Base-by-base conservation (phyloP, 35 echinoderm and acorn worm species). In the Apostichopus californicus region DNA sequence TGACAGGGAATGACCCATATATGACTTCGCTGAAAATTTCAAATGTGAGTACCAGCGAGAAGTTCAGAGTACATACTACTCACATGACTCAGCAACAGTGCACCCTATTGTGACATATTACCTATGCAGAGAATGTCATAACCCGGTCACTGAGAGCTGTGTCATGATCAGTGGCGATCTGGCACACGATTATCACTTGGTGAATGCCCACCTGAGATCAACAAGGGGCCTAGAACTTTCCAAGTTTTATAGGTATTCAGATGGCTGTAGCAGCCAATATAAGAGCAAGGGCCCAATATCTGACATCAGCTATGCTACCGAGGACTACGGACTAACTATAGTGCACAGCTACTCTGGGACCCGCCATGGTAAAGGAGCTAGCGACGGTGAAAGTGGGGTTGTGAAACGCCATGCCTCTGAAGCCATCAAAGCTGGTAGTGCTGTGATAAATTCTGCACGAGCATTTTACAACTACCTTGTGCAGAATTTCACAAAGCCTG, bases 381-480 rank as follows among this genome's bases (percentile, higher is more conserved):
- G 96, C 73, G 93, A 97, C 94, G 96, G 93, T 53, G 93, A 94
- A 55, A 94, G 90, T 59, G 96, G 93, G 17, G 93, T 94, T 0
- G 91, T 97, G 0, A 94, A 95, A 87, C 93, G 73, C 22, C 24
- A 25, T 25, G 24, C 24, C 24, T 25, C 78, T 54, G 91, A 95
- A 18, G 93, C 96, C 52, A 79, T 97, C 14, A 94, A 78, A 79
- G 87, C 91, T 18, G 78, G 92, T 73, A 92, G 24, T 25, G 24
- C 24, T 25, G 24, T 25, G 24, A 25, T 25, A 25, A 25, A 25
- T 25, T 25, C 24, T 25, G 24, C 24, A 25, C 24, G 24, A 25
- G 24, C 24, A 25, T 25, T 25, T 25, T 25, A 25, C 24, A 25
- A 25, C 24, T 25, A 25, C 24, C 24, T 25, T 25, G 24, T 25